Evolutionary conservation across 2,113 vertebrate genomes (phyloP), one percentile per base, ranked within the genome.

Genomic region (Elanoides forficatus): DNA sequence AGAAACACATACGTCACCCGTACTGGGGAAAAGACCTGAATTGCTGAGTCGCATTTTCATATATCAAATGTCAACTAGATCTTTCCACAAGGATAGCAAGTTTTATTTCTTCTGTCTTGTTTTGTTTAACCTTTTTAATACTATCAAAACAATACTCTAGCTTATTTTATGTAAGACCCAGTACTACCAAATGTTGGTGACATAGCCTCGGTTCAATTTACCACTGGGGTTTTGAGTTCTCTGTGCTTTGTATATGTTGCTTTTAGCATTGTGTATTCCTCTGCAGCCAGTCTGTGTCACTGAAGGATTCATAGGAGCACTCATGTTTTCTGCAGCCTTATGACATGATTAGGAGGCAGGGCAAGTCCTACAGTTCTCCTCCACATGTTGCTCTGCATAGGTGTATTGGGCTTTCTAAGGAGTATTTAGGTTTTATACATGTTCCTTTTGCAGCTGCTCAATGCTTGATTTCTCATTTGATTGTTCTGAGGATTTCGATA

Each of bases 391-490:
- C 71, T 95, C 81, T 95, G 0, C 32, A 4, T 48, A 27, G 75
- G 47, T 25, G 17, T 15, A 13, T 83, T 93, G 63, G 60, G 60
- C 30, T 85, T 89, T 70, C 32, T 47, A 4, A 90, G 72, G 59
- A 45, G 2, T 86, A 40, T 96, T 95, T 36, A 97, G 96, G 95
- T 94, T 84, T 97, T 95, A 86, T 95, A 82, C 96, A 0, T 98
- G 95, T 98, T 98, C 97, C 96, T 97, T 99, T 98, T 98, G 98
- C 99, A 99, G 99, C 99, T 97, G 97, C 97, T 99, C 99, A 99
- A 92, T 99, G 98, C 99, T 99, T 98, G 99, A 99, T 99, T 99
- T 99, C 99, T 99, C 98, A 98, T 99, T 99, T 99, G 99, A 99
- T 98, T 98, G 98, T 97, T 99, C 99, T 98, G 99, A 99, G 98